Evolutionary conservation across 2,113 vertebrate genomes (phyloP).

Genomic region (Myotis brandtii): DNA sequence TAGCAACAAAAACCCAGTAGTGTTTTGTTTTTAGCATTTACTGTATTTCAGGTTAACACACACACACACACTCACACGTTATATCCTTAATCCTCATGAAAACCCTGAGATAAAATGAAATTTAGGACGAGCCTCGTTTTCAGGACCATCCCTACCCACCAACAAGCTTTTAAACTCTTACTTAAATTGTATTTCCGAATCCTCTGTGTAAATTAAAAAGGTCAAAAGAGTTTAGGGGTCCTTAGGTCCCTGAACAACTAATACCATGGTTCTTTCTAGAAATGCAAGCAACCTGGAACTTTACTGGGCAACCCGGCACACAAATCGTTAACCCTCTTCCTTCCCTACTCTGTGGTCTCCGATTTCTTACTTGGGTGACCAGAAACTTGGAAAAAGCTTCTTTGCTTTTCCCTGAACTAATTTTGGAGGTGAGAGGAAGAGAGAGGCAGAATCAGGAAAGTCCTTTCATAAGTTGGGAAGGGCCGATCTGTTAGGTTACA

Average conservation of each 20-base stretch:
- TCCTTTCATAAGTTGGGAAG: accelerated
- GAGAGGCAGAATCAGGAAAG: not conserved
- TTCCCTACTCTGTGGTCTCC: not conserved
- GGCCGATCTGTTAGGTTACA: not conserved
- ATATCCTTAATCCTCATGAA: not conserved
- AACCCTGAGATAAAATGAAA: conserved; percentile 27
- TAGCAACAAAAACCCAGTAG: not conserved
- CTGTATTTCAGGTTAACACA: not conserved
- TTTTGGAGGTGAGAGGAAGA: not conserved
- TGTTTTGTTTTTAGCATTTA: not conserved
- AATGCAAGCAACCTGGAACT: not conserved
- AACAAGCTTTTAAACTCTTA: not conserved
- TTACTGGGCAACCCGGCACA: no score
- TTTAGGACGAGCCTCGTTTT: not conserved
- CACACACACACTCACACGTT: not conserved
- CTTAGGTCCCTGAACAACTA: not conserved
- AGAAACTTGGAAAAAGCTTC: not conserved
- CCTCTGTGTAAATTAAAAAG: not conserved
- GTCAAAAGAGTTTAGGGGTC: not conserved
- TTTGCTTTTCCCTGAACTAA: not conserved
- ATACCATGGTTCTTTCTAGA: not conserved
- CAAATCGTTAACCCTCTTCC: not conserved
- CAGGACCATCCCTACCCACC: not conserved
- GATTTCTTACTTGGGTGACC: not conserved
- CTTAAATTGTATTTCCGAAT: not conserved